Conservation (phyloP, 2,113 vertebrate species). For the Lates calcarifer region DNA sequence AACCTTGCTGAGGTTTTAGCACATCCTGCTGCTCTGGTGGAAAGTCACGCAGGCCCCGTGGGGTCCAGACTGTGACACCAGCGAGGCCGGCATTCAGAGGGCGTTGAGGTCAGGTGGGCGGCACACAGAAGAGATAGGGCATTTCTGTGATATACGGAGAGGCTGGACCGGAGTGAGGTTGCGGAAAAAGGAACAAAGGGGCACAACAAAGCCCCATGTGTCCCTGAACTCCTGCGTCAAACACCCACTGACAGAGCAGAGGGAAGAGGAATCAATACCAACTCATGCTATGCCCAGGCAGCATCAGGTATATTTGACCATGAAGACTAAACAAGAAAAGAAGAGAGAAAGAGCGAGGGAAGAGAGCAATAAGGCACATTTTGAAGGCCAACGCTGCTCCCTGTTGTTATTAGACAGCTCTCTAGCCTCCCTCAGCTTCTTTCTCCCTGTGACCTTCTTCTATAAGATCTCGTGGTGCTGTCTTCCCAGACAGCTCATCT, state of each 20-base stretch:
- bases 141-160: constrained; percentile 44
- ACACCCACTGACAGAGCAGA: constrained; percentile 65
- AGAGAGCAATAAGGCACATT: constrained; percentile 50
- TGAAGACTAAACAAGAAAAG: constrained; percentile 62
- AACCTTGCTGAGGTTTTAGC: constrained; percentile 2
- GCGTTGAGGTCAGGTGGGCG: background rate
- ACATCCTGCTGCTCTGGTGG: background rate
- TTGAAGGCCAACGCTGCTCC: constrained; percentile 60
- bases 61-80: constrained; percentile 22
- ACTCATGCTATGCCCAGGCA: constrained; percentile 64
- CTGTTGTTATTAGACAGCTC: constrained; percentile 54
- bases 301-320: constrained; percentile 64
- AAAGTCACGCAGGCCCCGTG: background rate
- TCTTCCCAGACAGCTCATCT: constrained; percentile 43
- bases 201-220: constrained; percentile 49
- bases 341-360: constrained; percentile 22
- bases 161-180: constrained; percentile 22
- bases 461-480: constrained; percentile 34
- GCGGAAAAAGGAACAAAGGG: constrained; percentile 57
- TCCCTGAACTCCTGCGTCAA: constrained; percentile 67
- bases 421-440: constrained; percentile 30
- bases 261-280: constrained; percentile 72
- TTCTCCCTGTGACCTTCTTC: constrained; percentile 56
- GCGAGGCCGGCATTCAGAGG: constrained; percentile 25
- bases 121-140: background rate